phyloP scores from a whole-genome alignment of 2,113 vertebrate species.

The Picathartes gymnocephalus region DNA sequence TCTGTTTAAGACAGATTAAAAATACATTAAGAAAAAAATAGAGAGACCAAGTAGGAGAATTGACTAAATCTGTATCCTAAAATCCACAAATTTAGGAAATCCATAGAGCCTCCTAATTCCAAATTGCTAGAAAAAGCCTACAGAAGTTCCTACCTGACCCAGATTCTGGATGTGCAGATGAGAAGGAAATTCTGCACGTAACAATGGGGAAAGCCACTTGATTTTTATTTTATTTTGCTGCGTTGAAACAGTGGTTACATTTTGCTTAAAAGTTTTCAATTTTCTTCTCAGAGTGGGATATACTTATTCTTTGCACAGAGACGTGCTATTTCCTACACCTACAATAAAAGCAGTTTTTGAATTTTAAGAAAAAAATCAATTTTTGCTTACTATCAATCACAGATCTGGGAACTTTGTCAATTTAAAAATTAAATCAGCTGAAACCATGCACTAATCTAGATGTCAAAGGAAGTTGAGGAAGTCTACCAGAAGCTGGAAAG shows the following conservation, averaged over 20 bases:
- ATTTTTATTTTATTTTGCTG: neutral
- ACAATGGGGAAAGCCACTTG: neutral
- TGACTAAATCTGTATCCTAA: neutral
- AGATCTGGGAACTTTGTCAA: neutral
- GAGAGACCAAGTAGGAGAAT: neutral
- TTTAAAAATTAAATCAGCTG: neutral
- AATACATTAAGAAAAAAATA: neutral
- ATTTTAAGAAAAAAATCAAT: neutral
- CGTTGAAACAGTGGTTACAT: neutral
- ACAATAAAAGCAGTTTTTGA: neutral
- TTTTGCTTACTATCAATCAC: neutral
- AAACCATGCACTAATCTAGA: neutral
- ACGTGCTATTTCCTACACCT: neutral
- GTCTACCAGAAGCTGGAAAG: neutral
- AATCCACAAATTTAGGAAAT: neutral
- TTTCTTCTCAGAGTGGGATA: neutral
- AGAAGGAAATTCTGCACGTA: neutral
- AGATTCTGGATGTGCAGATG: neutral
- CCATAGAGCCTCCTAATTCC: neutral
- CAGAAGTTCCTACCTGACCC: neutral
- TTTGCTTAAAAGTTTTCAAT: neutral
- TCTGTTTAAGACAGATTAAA: neutral
- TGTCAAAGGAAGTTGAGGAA: neutral
- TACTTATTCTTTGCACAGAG: neutral
- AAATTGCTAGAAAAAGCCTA: neutral